A percentile compares a stretch with the other conserved stretches of the same genome.
Evolutionary conservation across 2,797 vertebrate species (phyloP).

Genomic region (Danionella dracula): DNA sequence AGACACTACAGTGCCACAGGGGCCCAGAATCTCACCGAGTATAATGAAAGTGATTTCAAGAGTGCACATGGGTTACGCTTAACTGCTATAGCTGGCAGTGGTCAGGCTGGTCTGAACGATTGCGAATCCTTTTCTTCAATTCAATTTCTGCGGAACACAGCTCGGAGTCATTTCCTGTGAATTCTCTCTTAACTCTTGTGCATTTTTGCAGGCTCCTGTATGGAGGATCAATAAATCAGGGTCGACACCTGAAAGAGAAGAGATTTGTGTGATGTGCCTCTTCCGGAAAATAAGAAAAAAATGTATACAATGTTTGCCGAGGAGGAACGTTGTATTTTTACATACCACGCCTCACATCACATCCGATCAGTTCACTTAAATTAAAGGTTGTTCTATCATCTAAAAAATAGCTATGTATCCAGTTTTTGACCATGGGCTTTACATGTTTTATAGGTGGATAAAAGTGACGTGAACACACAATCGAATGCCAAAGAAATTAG

Average conservation of each 20-base stretch:
- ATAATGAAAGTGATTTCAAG: background rate
- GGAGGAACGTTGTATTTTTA: too few relatives aligned
- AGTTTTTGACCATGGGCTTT: too few relatives aligned
- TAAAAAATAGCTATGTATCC: too few relatives aligned
- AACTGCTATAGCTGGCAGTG: background rate
- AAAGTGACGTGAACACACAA: too few relatives aligned
- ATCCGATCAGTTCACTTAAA: too few relatives aligned
- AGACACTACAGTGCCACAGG: constrained; percentile 10
- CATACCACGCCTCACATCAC: too few relatives aligned
- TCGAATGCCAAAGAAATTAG: too few relatives aligned
- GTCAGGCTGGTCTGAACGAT: background rate
- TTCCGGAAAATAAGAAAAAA: too few relatives aligned
- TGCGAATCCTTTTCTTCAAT: background rate
- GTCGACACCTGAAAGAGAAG: background rate
- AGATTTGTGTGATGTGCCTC: too few relatives aligned
- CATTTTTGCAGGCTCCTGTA: constrained; percentile 10
- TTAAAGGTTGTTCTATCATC: too few relatives aligned
- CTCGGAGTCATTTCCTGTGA: background rate
- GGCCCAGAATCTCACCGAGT: background rate
- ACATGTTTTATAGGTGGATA: too few relatives aligned
- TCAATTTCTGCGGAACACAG: background rate
- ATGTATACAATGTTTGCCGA: too few relatives aligned
- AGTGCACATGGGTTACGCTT: background rate
- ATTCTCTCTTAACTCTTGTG: background rate
- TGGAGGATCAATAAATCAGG: constrained; percentile 8